Evolutionary conservation across 1,140 invertebrate species (phyloP), one percentile per base, ranked within the genome.

Genomic region (Gonatopus flavifemur): DNA sequence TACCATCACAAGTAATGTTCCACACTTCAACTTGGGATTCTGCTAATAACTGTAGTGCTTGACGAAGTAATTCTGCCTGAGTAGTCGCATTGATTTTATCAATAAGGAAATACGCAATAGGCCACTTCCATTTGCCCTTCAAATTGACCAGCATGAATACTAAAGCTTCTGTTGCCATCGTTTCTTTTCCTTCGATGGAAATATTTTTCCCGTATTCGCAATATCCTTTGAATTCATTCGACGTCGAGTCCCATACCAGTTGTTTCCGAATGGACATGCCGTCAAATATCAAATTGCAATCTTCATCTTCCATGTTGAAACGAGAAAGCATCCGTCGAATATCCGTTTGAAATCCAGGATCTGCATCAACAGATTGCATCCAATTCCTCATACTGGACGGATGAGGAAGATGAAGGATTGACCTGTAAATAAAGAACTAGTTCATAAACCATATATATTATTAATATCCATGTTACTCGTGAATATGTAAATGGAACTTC

Each of bases 121-220:
- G 42, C 28, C 28, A 33, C 18, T 45, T 45, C 42, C 32, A 45
- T 5, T 31, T 32, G 3, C 31, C 30, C 6, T 12, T 45, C n/a
- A 45, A 22, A 12, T 12, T 16, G 21, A 45, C 30, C 12, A 45
- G 5, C 42, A 45, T 45, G 3, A 45, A 45, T 33, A 45, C 42
- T 18, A 45, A 22, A 3, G 19, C 42, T 22, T 45, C 31, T 20
- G 15, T 45, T 13, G 32, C 41, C 20, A 18, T 19, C 4, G 30
- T 20, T 44, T 19, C 42, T 3, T 12, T 18, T 22, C 13, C 22
- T 44, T 44, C 42, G 2, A 44, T 33, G 18, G 12, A 18, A n/a
- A 33, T 2, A 6, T 20, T n/a, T 10, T 45, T 20, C 10, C 42
- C 31, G 19, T 45, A 45, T 13, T 33, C 31, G 16, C 31, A 45